Evolutionary conservation across 2,797 vertebrate genomes (phyloP), one percentile per base, ranked within the genome.

Genomic region (Ptychobarbus kaznakovi): DNA sequence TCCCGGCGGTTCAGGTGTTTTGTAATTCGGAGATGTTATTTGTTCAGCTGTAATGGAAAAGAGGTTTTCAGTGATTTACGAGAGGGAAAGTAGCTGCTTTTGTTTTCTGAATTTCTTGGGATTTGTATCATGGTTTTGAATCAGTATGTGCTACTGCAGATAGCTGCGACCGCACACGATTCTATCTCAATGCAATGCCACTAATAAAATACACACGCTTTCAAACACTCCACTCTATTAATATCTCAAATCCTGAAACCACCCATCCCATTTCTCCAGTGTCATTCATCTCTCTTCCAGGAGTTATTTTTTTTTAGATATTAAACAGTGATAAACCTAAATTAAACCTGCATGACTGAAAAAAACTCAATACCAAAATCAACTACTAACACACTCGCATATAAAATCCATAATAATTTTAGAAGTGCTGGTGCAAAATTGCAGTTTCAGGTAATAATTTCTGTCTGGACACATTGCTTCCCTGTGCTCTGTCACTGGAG

Each of bases 41-140:
- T 79, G 65, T 73, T 70, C 66, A 42, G 66, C 75, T 79, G 66
- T 85, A 78, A 79, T 84, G 74, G 49, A 84, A 84, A 79, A 84
- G 12, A 78, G 75, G 10, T 70, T 84, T 84, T 44, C 49, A 15
- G 74, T 79, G 83, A 84, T 79, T 84, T 79, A 79, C 72, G 63
- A 56, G 35, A 77, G 35, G n/a, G 25, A 78, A 78, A 70, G 65
- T 70, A 40, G 25, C 35, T 44, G 25, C 40, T 78, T 77, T 56
- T 40, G 65, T 79, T 72, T 70, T 84, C 74, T 46, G 38, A 44
- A 77, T 61, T 83, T 84, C 75, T 35, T 68, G 73, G 73, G 61
- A 38, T 77, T 68, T 61, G 51, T 79, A 79, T 84, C 75, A 44
- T 61, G 15, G 75, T 61, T 69, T 70, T 79, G 49, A 76, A 84